A percentile compares a stretch with the other conserved stretches of the same genome.
Conservation (phyloP, 1,140 invertebrate genomes). For the Bombus turneri region DNA sequence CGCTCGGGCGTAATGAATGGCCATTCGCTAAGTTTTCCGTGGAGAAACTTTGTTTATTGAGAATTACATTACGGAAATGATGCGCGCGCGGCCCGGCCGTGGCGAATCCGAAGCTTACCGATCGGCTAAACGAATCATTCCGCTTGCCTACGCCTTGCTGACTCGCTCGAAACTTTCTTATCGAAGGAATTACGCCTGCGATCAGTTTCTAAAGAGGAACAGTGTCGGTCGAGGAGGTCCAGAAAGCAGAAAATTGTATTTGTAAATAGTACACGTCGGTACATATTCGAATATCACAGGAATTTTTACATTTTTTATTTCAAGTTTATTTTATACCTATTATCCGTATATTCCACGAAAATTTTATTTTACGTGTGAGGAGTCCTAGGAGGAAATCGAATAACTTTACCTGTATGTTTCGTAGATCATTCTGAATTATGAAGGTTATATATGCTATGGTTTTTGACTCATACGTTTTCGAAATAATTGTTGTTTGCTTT, state of each 20-base stretch:
- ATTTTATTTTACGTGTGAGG: no score
- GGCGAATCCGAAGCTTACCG: not conserved
- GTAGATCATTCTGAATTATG: no score
- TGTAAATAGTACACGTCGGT: not conserved
- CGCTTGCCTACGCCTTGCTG: not conserved
- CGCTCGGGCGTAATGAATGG: constrained; percentile 19
- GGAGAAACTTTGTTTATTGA: constrained; percentile 46
- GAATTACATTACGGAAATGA: constrained; percentile 45
- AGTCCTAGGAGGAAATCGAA: no score
- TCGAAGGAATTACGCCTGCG: not conserved
- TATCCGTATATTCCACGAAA: no score
- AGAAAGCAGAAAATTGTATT: not conserved
- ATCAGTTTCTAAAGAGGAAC: not conserved
- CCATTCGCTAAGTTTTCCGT: constrained; percentile 23
- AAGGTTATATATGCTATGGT: no score
- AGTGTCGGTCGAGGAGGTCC: no score
- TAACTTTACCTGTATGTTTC: no score
- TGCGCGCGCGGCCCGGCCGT: not conserved
- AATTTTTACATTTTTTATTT: not conserved
- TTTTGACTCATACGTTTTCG: no score
- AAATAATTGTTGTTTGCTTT: no score
- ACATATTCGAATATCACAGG: not conserved
- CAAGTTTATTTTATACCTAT: not conserved
- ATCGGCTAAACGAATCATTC: constrained; percentile 1
- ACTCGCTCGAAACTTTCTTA: not conserved